Evolutionary conservation across 2,888 invertebrate genomes (phyloP).

Genomic region (Andrena bucephala): DNA sequence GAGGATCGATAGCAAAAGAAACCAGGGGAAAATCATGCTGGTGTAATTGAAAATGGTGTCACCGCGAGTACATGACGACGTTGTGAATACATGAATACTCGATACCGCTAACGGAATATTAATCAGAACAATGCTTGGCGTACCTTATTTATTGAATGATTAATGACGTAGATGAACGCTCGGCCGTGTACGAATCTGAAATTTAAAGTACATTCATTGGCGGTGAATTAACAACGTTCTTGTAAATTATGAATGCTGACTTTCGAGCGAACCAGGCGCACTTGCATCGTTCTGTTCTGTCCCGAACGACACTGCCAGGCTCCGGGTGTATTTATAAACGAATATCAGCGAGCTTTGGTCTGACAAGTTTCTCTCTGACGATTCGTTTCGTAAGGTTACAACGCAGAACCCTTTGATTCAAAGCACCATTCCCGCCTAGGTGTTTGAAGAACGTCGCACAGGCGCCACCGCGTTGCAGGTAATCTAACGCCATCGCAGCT

Average conservation of each 20-base stretch:
- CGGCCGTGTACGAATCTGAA: constrained; percentile 17
- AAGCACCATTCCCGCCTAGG: background rate
- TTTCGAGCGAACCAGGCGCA: background rate
- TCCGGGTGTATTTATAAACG: too few relatives aligned
- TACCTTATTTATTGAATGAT: constrained; percentile 48
- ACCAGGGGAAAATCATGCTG: constrained; percentile 28
- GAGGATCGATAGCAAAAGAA: constrained; percentile 20
- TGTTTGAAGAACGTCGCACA: background rate
- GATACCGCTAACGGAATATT: constrained; percentile 36
- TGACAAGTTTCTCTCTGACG: too few relatives aligned
- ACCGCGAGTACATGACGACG: constrained; percentile 17
- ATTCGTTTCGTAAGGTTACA: background rate
- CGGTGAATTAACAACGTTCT: constrained; percentile 28
- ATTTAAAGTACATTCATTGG: constrained; percentile 32
- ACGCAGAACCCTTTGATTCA: background rate
- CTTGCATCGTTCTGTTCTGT: background rate
- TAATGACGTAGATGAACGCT: constrained; percentile 19
- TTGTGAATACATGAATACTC: constrained; percentile 54
- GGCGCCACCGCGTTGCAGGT: background rate
- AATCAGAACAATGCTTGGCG: constrained; percentile 49
- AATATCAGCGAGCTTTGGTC: too few relatives aligned
- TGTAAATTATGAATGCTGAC: constrained; percentile 13
- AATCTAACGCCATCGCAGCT: background rate
- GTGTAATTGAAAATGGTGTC: constrained; percentile 50
- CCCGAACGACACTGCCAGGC: background rate